These are phyloP conservation scores for Sipha flava DNA, from an alignment of 1,140 invertebrate genomes.

Conservation along the genomic window DNA sequence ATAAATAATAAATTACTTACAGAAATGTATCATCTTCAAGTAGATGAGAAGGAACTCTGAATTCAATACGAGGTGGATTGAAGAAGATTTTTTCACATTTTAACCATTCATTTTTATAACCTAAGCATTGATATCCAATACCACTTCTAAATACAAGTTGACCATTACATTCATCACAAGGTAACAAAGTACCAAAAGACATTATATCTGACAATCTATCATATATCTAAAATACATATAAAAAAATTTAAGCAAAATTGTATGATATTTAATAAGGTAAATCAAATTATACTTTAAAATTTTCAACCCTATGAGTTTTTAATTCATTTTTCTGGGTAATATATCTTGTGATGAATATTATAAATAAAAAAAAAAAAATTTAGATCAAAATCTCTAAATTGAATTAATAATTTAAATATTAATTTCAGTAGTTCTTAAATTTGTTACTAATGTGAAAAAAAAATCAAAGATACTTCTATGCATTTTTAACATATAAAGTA, in stretches of 20 bases:
- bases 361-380: too few relatives aligned
- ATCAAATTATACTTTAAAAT: too few relatives aligned
- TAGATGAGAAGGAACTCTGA: conserved; percentile 62
- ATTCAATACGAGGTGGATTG: conserved; percentile 63
- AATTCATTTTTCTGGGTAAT: too few relatives aligned
- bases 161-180: conserved; percentile 69
- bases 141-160: conserved; percentile 63
- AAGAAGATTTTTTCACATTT: conserved; percentile 68
- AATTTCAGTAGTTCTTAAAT: too few relatives aligned
- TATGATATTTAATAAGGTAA: too few relatives aligned
- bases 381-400: too few relatives aligned
- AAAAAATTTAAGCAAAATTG: neutral
- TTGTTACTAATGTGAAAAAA: too few relatives aligned
- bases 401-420: too few relatives aligned
- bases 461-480: too few relatives aligned
- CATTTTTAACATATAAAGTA: too few relatives aligned
- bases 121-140: conserved; percentile 67
- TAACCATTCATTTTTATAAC: conserved; percentile 80
- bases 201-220: conserved; percentile 74
- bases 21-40: conserved; percentile 55
- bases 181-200: conserved; percentile 72
- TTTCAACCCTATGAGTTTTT: too few relatives aligned
- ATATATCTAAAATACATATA: conserved; percentile 52
- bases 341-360: too few relatives aligned
- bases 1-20: conserved; percentile 43